phyloP scores from a whole-genome alignment of 2,888 invertebrate genomes.

The Atrina japonica region DNA sequence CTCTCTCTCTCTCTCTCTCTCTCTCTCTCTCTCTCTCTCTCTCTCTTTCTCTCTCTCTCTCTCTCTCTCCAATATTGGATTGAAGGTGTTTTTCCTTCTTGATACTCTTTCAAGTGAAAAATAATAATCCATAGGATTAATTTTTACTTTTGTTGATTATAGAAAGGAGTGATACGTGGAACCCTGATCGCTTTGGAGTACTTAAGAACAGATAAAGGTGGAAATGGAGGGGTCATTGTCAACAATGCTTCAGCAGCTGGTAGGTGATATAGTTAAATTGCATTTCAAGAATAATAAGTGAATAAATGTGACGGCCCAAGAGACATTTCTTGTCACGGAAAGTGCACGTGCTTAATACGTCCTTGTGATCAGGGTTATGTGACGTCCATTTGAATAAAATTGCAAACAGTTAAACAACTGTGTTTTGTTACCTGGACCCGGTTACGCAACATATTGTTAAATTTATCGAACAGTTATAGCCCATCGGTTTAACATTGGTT shows the following conservation, averaged over 20 bases:
- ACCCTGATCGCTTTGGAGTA: constrained; percentile 86
- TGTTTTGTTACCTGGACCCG: no score
- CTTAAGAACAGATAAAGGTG: constrained; percentile 89
- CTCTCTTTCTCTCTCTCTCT: not conserved
- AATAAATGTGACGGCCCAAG: no score
- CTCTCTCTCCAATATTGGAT: not conserved
- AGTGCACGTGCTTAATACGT: not conserved
- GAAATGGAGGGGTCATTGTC: constrained; percentile 87
- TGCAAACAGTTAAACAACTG: not conserved
- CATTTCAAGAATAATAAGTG: no score
- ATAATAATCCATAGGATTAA: no score
- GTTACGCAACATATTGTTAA: no score
- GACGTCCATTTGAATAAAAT: not conserved
- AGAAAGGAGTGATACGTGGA: constrained; percentile 85
- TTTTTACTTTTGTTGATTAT: constrained; percentile 31
- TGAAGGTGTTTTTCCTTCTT: not conserved
- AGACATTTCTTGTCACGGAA: not conserved
- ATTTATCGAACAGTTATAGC: no score
- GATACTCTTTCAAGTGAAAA: no score
- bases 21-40: not conserved
- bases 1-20: not conserved
- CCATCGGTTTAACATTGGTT: no score
- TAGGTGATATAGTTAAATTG: constrained; percentile 21
- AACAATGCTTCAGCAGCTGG: constrained; percentile 88
- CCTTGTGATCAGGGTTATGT: not conserved